phyloP scores from a whole-genome alignment of 1,140 invertebrate genomes.

The Mycetomoellerius zeteki region DNA sequence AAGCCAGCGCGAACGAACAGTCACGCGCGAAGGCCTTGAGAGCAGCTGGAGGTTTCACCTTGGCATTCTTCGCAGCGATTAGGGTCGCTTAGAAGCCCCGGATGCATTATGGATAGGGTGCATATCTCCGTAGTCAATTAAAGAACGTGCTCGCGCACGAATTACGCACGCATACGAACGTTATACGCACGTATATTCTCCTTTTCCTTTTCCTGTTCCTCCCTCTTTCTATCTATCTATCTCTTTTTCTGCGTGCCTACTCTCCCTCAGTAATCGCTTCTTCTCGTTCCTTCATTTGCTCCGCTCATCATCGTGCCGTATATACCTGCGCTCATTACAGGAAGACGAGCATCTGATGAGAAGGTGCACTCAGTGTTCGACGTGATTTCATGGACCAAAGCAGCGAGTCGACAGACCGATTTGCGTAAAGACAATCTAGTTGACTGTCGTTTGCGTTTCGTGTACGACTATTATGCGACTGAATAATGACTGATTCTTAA shows the following conservation, averaged over 20 bases:
- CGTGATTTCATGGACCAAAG: conserved; percentile 52
- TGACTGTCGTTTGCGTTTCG: conserved; percentile 21
- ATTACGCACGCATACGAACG: conserved; percentile 61
- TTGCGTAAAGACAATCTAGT: conserved; percentile 57
- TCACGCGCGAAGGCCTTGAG: conserved; percentile 41
- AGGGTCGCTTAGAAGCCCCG: conserved; percentile 75
- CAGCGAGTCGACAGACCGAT: conserved; percentile 4
- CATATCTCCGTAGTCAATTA: conserved; percentile 76
- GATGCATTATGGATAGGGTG: conserved; percentile 78
- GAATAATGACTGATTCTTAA: neutral
- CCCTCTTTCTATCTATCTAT: conserved; percentile 33
- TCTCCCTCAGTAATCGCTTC: neutral
- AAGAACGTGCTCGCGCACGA: conserved; percentile 55
- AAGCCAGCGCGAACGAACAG: conserved; percentile 21
- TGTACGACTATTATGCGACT: neutral
- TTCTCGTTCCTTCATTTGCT: conserved; percentile 62
- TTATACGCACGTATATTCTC: conserved; percentile 64
- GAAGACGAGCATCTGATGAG: conserved; percentile 54
- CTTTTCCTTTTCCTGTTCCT: conserved; percentile 31
- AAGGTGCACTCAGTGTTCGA: conserved; percentile 44
- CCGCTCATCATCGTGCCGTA: conserved; percentile 47
- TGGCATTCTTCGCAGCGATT: conserved; percentile 69
- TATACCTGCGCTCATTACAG: conserved; percentile 70
- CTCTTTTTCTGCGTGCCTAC: conserved; percentile 34
- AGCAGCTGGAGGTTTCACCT: conserved; percentile 57